Base-by-base conservation (phyloP, 2,797 vertebrate species). In the Sebastes itinus region DNA sequence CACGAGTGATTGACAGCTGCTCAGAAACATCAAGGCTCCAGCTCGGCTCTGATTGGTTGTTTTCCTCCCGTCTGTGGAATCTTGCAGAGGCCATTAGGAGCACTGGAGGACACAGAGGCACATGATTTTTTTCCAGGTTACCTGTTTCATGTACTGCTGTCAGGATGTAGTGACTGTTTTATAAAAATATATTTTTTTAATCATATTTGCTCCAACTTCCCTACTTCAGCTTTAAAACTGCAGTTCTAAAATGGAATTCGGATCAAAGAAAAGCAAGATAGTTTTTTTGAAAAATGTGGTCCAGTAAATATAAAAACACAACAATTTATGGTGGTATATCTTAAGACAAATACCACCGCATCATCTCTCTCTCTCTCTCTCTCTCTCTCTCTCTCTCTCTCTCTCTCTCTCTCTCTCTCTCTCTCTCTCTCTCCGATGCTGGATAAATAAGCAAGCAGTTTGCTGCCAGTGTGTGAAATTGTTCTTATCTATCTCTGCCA, bases 401-500 rank as follows among this genome's bases (percentile, higher is more conserved):
- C 13, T 42, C 38, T 33, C 9, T 16, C n/a, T 77, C 78, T 46
- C 7, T 76, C 59, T 55, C 77, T 77, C 84, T 46, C 7, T 30
- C 22, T 77, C 78, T 46, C 12, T 42, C 68, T 76, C 60, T 58
- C 73, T 77, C 85, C 83, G 75, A 91, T 88, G 81, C 75, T 56
- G 86, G 82, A 90, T 91, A 91, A 91, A 93, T 91, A 92, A 90
- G 90, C 86, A 91, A 67, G 75, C 73, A 5, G 46, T 78, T 84
- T 75, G 74, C 87, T 88, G 90, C 90, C 92, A 88, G 73, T 74
- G 83, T 84, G 91, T 80, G 86, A 94, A 94, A 94, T 90, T 87
- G 91, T 89, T 85, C 89, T 94, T 93, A 94, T 95, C 92, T 93
- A 83, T 94, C 92, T 95, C 88, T 93, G 93, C 92, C 92, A 93